Conservation (phyloP, 2,888 invertebrate species). For the Drosophila colorata region DNA sequence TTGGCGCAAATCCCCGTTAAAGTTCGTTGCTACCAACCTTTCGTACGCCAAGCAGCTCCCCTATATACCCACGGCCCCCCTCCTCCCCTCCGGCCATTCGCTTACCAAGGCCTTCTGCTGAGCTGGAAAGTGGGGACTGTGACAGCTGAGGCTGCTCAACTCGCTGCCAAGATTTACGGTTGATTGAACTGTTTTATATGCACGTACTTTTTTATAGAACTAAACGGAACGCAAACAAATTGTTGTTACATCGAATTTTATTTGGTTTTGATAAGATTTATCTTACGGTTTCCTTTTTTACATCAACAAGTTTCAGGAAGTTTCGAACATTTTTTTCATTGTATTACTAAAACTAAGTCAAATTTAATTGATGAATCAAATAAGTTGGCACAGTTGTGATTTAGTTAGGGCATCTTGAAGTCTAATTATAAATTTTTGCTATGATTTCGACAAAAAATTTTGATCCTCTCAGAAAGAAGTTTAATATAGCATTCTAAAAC, state of each 20-base stretch:
- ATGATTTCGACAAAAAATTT: too few relatives aligned
- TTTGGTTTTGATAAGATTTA: slow-evolving; percentile 1
- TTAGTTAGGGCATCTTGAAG: too few relatives aligned
- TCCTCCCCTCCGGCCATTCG: neutral
- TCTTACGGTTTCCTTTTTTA: neutral
- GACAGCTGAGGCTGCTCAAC: slow-evolving; percentile 55
- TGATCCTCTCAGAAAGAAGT: too few relatives aligned
- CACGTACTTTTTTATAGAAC: slow-evolving; percentile 12
- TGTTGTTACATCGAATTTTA: neutral
- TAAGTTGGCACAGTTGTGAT: too few relatives aligned
- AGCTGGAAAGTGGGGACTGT: neutral
- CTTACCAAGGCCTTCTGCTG: neutral
- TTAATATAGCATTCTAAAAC: too few relatives aligned
- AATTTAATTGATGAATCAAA: too few relatives aligned
- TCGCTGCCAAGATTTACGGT: slow-evolving; percentile 56
- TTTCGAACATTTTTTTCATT: neutral
- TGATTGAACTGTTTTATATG: slow-evolving; percentile 54
- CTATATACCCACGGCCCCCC: neutral
- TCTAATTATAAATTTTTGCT: too few relatives aligned
- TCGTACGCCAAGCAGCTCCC: slow-evolving; percentile 5
- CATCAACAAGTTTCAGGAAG: neutral
- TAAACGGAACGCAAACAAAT: neutral
- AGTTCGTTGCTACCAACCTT: slow-evolving; percentile 58
- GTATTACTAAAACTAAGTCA: too few relatives aligned
- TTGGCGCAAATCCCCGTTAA: slow-evolving; percentile 63